Conservation (phyloP, 2,113 vertebrate genomes). For the Cygnus atratus region DNA sequence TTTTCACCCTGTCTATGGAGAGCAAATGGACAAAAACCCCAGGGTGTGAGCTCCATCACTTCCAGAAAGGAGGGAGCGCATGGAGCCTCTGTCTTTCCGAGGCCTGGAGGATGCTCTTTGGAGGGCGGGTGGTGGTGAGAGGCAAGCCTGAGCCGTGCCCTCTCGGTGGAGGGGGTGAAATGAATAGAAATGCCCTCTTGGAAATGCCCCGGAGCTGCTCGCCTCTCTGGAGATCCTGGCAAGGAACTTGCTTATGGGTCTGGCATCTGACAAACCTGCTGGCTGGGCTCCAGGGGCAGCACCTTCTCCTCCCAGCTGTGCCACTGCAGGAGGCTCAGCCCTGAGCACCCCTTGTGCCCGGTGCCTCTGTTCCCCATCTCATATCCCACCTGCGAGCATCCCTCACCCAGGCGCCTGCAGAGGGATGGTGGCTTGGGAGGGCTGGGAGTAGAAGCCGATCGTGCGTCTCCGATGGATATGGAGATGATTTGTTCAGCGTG, state of each 20-base stretch:
- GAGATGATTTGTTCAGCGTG: background rate
- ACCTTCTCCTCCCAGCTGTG: background rate
- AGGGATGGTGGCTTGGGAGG: background rate
- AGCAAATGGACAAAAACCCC: background rate
- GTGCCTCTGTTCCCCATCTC: fast-evolving
- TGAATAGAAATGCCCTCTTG: background rate
- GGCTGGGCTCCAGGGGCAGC: too few species aligned
- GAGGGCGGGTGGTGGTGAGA: too few species aligned
- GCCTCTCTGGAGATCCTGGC: background rate
- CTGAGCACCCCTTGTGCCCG: fast-evolving
- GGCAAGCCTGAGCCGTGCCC: background rate
- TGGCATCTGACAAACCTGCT: fast-evolving
- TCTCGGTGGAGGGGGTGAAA: background rate
- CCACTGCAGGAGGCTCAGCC: fast-evolving
- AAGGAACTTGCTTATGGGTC: background rate
- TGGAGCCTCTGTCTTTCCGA: background rate
- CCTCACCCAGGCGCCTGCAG: background rate
- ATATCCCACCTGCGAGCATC: fast-evolving
- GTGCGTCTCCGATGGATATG: background rate
- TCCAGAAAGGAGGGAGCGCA: background rate
- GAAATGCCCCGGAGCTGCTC: fast-evolving
- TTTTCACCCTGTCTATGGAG: background rate
- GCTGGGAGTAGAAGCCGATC: fast-evolving
- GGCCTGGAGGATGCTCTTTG: background rate
- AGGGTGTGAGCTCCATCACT: background rate